phyloP scores from a whole-genome alignment of 2,797 vertebrate genomes.

The Todus mexicanus region DNA sequence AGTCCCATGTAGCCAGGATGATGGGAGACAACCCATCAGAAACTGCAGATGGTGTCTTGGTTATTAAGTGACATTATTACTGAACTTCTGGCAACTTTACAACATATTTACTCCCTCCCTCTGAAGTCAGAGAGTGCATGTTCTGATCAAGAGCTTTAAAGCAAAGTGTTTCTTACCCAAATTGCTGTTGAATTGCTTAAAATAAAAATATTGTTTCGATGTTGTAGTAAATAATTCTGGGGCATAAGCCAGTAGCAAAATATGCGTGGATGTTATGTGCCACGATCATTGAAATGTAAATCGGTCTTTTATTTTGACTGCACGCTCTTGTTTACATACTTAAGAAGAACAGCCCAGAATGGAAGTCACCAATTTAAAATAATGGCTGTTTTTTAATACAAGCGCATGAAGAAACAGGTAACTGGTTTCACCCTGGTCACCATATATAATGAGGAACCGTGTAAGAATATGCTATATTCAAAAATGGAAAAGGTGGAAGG shows the following conservation, averaged over 20 bases:
- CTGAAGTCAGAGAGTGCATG: background rate
- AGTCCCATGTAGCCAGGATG: background rate
- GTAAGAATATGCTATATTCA: background rate
- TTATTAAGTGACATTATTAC: background rate
- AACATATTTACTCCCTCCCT: background rate
- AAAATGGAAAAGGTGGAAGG: background rate
- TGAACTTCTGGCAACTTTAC: background rate
- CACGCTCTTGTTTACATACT: background rate
- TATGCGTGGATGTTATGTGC: background rate
- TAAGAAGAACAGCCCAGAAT: background rate
- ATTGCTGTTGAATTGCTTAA: constrained; percentile 3
- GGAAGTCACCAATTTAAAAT: background rate
- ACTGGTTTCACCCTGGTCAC: background rate
- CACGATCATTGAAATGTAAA: constrained; percentile 39
- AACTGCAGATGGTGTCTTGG: background rate
- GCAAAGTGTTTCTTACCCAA: background rate
- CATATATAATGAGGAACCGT: background rate
- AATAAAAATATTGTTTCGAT: constrained; percentile 23
- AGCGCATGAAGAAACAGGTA: background rate
- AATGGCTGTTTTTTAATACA: background rate
- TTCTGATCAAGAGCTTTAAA: background rate
- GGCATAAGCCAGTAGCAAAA: constrained; percentile 37
- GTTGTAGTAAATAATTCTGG: constrained; percentile 7
- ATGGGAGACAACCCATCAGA: background rate
- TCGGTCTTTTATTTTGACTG: background rate